phyloP scores from a whole-genome alignment of 2,888 invertebrate species.

The Liodrosophila aerea region DNA sequence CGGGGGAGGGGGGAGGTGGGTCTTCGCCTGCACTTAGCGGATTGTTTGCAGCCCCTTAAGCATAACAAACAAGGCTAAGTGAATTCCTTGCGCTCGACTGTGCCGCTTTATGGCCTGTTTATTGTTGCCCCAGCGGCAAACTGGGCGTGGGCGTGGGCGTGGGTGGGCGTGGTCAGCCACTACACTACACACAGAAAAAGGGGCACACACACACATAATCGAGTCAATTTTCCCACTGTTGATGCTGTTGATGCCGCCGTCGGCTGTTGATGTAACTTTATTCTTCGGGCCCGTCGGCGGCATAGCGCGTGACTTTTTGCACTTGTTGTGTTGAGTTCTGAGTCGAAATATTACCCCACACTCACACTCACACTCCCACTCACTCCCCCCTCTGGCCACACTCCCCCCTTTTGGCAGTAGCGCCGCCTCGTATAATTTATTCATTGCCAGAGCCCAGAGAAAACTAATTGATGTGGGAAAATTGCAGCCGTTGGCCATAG shows the following conservation, averaged over 20 bases:
- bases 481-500: constrained; percentile 57
- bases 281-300: constrained; percentile 47
- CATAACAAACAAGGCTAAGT: constrained; percentile 82
- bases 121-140: constrained; percentile 66
- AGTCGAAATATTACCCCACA: background rate
- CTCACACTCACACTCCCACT: background rate
- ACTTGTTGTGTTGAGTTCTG: constrained; percentile 65
- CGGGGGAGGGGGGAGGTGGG: constrained; percentile 1
- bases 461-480: constrained; percentile 79
- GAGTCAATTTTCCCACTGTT: constrained; percentile 76
- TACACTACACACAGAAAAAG: too few relatives aligned
- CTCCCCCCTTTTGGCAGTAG: background rate
- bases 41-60: constrained; percentile 81
- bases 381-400: background rate
- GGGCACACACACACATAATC: constrained; percentile 73
- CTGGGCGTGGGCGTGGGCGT: background rate
- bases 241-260: constrained; percentile 19
- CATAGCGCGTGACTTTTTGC: constrained; percentile 80
- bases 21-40: constrained; percentile 81
- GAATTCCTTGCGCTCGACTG: constrained; percentile 76
- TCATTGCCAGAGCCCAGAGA: constrained; percentile 73
- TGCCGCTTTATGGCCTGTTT: constrained; percentile 78
- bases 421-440: constrained; percentile 71
- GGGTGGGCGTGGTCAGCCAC: constrained; percentile 10
- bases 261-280: constrained; percentile 75